Conservation (phyloP, 2,797 vertebrate species). For the Enoplosus armatus region DNA sequence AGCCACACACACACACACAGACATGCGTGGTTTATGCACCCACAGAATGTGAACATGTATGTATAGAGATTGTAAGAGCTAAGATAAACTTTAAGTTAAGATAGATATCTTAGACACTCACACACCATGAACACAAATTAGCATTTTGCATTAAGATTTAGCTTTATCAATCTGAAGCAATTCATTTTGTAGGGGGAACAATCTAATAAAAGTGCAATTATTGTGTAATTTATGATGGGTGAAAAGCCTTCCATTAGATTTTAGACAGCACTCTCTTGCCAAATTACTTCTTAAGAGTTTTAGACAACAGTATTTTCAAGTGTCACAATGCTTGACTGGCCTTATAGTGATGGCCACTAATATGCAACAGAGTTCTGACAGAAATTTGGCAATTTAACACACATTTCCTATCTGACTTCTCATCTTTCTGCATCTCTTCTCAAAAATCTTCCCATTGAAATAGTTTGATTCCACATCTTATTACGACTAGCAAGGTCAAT, state of each 20-base stretch:
- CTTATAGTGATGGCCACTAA: neutral
- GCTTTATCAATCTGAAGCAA: neutral
- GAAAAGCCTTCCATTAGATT: constrained; percentile 17
- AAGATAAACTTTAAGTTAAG: neutral
- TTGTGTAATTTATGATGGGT: constrained; percentile 8
- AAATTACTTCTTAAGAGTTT: constrained; percentile 21
- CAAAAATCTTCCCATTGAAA: neutral
- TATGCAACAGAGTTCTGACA: neutral
- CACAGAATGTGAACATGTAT: neutral
- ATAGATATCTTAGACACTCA: neutral
- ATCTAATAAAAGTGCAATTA: neutral
- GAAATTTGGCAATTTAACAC: neutral
- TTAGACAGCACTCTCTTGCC: constrained; percentile 9
- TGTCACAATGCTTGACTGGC: neutral
- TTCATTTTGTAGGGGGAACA: neutral
- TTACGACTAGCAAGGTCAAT: neutral
- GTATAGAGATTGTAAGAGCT: neutral
- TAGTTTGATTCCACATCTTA: neutral
- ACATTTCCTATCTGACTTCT: neutral
- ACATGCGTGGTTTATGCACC: neutral
- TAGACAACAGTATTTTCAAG: constrained; percentile 31
- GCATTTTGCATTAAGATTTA: constrained; percentile 5
- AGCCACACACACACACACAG: neutral
- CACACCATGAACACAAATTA: neutral
- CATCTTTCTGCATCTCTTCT: neutral